phyloP scores from a whole-genome alignment of 2,113 vertebrate genomes.

The Australoheros scitulus region DNA sequence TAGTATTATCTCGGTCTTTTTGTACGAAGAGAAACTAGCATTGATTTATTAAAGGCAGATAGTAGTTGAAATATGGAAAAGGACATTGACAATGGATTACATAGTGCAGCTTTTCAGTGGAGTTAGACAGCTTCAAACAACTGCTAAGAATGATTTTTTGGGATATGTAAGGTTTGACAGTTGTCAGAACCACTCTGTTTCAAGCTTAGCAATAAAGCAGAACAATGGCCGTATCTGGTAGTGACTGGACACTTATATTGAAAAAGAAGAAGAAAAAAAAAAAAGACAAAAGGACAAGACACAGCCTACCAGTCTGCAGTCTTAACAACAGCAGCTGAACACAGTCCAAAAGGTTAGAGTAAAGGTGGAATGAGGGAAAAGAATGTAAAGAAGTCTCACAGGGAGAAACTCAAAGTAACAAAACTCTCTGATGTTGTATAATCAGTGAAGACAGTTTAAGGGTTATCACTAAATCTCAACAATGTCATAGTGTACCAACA shows the following conservation, averaged over 20 bases:
- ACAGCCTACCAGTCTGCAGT: conserved; percentile 20
- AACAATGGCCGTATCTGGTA: conserved; percentile 7
- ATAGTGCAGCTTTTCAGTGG: conserved; percentile 18
- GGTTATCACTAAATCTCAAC: neutral
- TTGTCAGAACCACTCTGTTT: conserved; percentile 15
- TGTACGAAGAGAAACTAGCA: conserved; percentile 8
- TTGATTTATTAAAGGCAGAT: conserved; percentile 17
- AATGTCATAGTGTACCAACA: neutral
- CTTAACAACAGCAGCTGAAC: conserved; percentile 39
- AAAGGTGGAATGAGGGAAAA: conserved; percentile 26
- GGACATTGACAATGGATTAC: neutral
- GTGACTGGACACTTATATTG: conserved; percentile 7
- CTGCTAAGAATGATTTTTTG: conserved; percentile 17
- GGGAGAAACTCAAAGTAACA: conserved; percentile 9
- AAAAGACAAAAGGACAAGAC: conserved; percentile 12
- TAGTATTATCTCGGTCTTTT: conserved; percentile 7
- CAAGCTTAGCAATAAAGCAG: conserved; percentile 17
- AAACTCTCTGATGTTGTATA: conserved; percentile 24
- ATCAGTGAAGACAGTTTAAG: conserved; percentile 3
- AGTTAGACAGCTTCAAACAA: conserved; percentile 21
- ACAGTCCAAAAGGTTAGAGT: conserved; percentile 27
- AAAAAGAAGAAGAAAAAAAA: neutral
- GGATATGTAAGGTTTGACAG: conserved; percentile 1
- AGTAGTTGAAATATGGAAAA: conserved; percentile 1
- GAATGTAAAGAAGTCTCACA: conserved; percentile 16